Evolutionary conservation across 2,888 invertebrate genomes (phyloP).

Genomic region (Camptogramma bilineatum): DNA sequence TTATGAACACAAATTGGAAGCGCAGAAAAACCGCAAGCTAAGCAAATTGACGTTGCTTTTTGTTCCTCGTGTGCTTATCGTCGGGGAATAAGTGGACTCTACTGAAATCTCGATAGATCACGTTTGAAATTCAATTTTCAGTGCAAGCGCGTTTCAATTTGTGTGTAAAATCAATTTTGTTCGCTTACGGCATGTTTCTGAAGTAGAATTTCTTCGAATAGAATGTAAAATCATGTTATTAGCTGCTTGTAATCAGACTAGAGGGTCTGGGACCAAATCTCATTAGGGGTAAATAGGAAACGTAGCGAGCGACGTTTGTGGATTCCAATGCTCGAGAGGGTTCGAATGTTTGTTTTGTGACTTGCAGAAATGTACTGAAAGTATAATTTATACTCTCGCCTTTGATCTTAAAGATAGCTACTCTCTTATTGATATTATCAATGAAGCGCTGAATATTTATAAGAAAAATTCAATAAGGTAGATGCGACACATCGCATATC

Average conservation of each 20-base stretch:
- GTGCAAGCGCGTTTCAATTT: constrained; percentile 42
- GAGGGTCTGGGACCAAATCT: constrained; percentile 52
- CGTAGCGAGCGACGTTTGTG: constrained; percentile 36
- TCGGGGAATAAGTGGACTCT: constrained; percentile 40
- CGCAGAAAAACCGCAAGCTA: background rate
- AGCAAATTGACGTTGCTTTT: constrained; percentile 8
- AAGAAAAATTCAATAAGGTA: constrained; percentile 1
- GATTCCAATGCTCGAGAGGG: constrained; percentile 25
- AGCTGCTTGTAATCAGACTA: constrained; percentile 49
- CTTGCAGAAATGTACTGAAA: constrained; percentile 10
- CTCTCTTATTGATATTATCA: background rate
- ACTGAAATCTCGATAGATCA: constrained; percentile 60
- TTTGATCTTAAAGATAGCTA: background rate
- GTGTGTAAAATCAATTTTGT: constrained; percentile 34
- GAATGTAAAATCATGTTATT: constrained; percentile 48
- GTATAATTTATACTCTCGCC: background rate
- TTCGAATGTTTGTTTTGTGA: constrained; percentile 17
- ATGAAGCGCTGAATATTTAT: background rate
- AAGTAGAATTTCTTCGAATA: constrained; percentile 31
- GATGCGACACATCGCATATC: constrained; percentile 1
- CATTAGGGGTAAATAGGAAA: constrained; percentile 51
- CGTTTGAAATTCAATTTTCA: constrained; percentile 59
- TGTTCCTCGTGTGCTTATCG: constrained; percentile 28
- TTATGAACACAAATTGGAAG: background rate
- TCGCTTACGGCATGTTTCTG: constrained; percentile 30